These are phyloP conservation scores for Anolis apletophallus DNA, from an alignment of 2,797 vertebrate genomes.

Conservation along the genomic window DNA sequence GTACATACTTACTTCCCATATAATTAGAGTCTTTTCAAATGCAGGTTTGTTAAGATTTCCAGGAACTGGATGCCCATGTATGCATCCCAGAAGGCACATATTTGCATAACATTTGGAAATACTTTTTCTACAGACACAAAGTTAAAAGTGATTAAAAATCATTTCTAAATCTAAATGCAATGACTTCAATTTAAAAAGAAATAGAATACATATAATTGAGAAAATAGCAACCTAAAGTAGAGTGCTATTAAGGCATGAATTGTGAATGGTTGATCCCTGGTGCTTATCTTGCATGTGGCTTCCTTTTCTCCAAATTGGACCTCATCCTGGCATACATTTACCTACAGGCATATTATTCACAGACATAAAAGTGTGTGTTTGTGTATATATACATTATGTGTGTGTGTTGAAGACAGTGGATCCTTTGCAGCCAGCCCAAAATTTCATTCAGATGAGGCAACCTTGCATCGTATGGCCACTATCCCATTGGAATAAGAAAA, in stretches of 20 bases:
- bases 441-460: no score
- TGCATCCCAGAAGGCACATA: not conserved
- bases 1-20: not conserved
- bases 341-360: no score
- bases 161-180: not conserved
- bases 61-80: not conserved
- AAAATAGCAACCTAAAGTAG: not conserved
- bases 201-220: not conserved
- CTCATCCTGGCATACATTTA: not conserved
- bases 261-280: not conserved
- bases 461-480: no score
- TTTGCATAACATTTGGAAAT: not conserved
- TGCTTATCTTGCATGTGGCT: no score
- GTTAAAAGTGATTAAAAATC: no score
- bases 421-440: no score
- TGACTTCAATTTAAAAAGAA: not conserved
- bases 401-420: no score
- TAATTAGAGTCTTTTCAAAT: not conserved
- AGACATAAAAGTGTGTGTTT: no score
- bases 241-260: not conserved
- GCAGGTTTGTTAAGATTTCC: not conserved
- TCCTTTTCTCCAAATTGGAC: not conserved
- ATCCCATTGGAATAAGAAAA: no score
- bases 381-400: no score
- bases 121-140: no score